Evolutionary conservation across 2,888 invertebrate species (phyloP).

Genomic region (Noctua pronuba): DNA sequence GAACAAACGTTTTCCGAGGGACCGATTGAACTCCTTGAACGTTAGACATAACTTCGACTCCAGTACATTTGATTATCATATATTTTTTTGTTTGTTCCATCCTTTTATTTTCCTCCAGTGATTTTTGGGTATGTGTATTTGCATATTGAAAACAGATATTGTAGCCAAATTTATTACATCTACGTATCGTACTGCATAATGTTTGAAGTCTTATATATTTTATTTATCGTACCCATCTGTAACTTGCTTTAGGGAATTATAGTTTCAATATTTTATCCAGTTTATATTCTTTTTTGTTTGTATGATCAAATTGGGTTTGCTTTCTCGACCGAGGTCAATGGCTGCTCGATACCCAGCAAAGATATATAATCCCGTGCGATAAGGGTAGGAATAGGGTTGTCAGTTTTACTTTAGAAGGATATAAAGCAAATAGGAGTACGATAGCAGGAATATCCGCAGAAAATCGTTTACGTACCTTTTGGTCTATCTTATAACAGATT

Average conservation of each 20-base stretch:
- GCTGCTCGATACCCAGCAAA: conserved; percentile 47
- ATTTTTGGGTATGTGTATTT: conserved; percentile 83
- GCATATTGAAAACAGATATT: conserved; percentile 88
- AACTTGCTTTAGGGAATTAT: conserved; percentile 69
- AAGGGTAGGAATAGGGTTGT: conserved; percentile 60
- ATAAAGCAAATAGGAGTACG: conserved; percentile 56
- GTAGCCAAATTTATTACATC: conserved; percentile 85
- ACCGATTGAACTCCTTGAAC: conserved; percentile 71
- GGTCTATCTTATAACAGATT: conserved; percentile 44
- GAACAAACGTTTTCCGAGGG: conserved; percentile 32
- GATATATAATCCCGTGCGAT: conserved; percentile 61
- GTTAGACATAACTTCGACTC: conserved; percentile 77
- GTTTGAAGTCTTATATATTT: conserved; percentile 76
- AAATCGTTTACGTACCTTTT: conserved; percentile 40
- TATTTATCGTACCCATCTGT: conserved; percentile 66
- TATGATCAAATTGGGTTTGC: conserved; percentile 56
- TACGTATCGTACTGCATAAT: conserved; percentile 79
- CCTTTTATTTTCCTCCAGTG: conserved; percentile 87
- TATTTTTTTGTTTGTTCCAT: conserved; percentile 80
- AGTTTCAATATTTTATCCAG: conserved; percentile 64
- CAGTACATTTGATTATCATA: conserved; percentile 88
- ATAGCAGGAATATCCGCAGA: conserved; percentile 44
- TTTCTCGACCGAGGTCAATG: conserved; percentile 56
- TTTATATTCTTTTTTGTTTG: conserved; percentile 57
- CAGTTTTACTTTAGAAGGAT: conserved; percentile 60